Percentiles rank a stretch among this genome's conserved stretches.
Conservation (phyloP, 2,888 invertebrate genomes). For the Acleris literana region DNA sequence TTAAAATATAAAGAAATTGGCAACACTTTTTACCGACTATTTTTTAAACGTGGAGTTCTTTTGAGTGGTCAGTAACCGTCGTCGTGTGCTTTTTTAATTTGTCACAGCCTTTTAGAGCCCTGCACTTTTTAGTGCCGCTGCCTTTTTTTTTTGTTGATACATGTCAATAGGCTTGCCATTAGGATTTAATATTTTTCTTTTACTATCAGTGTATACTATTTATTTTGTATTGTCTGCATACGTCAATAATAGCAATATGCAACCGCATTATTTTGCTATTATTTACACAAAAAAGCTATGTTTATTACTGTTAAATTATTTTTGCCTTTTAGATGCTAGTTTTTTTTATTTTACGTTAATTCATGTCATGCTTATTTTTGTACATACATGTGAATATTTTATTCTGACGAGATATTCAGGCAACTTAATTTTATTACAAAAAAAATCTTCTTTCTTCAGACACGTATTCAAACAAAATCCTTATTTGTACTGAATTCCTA, state of each 20-base stretch:
- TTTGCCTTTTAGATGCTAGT: neutral
- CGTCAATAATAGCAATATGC: slow-evolving; percentile 3
- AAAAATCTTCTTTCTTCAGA: neutral
- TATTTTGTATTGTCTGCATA: neutral
- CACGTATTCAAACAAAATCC: too few species aligned
- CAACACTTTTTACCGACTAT: neutral
- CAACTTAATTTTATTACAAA: neutral
- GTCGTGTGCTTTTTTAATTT: slow-evolving; percentile 27
- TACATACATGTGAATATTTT: neutral
- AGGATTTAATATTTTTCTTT: slow-evolving; percentile 4
- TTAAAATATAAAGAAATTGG: neutral
- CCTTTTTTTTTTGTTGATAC: slow-evolving; percentile 22
- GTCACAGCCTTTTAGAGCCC: slow-evolving; percentile 4
- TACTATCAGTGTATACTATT: slow-evolving; percentile 1
- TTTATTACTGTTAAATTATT: too few species aligned
- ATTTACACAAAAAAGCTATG: neutral
- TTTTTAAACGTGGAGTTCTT: slow-evolving; percentile 39
- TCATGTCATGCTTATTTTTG: neutral
- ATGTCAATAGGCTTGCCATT: slow-evolving; percentile 3
- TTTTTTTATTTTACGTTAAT: neutral
- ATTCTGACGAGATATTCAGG: neutral
- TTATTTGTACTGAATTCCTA: too few species aligned
- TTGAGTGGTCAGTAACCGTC: slow-evolving; percentile 38
- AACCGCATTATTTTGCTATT: slow-evolving; percentile 11
- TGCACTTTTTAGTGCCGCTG: slow-evolving; percentile 22